Percentiles rank a stretch among this genome's conserved stretches.
Conservation (phyloP, 2,113 vertebrate species). For the Sarotherodon lohbergeri region DNA sequence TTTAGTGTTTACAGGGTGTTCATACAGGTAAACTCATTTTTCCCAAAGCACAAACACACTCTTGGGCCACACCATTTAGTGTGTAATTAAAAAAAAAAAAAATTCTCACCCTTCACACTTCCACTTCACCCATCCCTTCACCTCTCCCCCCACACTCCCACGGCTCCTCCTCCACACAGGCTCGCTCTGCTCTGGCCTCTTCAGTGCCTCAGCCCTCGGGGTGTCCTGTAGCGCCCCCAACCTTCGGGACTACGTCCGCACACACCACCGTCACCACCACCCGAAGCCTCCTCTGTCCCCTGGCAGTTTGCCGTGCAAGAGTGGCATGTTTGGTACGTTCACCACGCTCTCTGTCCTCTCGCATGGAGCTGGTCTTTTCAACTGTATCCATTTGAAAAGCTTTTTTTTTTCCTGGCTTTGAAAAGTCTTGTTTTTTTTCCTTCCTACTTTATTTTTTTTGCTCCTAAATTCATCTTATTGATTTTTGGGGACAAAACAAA, state of each 20-base stretch:
- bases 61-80: conserved; percentile 4
- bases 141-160: neutral
- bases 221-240: conserved; percentile 97
- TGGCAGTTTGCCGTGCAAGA: conserved; percentile 80
- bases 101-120: conserved; percentile 41
- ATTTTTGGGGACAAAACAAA: neutral
- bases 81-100: conserved; percentile 36
- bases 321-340: conserved; percentile 87
- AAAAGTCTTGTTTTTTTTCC: neutral
- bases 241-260: conserved; percentile 94
- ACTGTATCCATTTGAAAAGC: neutral
- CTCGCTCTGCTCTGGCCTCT: conserved; percentile 92
- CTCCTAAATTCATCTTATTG: neutral
- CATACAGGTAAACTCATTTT: neutral
- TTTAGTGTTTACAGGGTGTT: neutral
- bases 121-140: neutral
- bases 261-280: conserved; percentile 73
- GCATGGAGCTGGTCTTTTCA: neutral
- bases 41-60: neutral
- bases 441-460: neutral
- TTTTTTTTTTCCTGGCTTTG: neutral
- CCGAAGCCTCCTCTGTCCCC: conserved; percentile 87
- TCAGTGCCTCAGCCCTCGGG: conserved; percentile 93
- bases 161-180: conserved; percentile 74
- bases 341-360: neutral